phyloP scores from a whole-genome alignment of 2,888 invertebrate species.

The Nesidiocoris tenuis region DNA sequence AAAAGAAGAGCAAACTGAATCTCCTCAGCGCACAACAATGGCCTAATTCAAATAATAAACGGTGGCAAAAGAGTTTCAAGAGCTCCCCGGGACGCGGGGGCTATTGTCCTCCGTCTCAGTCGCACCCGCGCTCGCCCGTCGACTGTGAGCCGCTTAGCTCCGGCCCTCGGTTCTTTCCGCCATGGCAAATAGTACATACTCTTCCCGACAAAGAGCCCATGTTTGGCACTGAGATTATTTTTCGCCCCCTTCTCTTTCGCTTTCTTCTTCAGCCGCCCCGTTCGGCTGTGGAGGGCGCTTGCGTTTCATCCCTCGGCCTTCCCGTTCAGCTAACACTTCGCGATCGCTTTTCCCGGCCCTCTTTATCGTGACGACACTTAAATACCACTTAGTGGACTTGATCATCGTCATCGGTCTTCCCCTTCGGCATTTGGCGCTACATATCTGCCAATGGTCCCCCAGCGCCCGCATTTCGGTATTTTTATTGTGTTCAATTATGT shows the following conservation, averaged over 20 bases:
- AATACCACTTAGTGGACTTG: constrained; percentile 41
- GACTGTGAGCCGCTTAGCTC: constrained; percentile 43
- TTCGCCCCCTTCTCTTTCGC: constrained; percentile 8
- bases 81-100: constrained; percentile 22
- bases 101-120: constrained; percentile 14
- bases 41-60: constrained; percentile 49
- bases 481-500: constrained; percentile 24
- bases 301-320: not conserved
- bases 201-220: constrained; percentile 39
- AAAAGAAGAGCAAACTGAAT: constrained; percentile 12
- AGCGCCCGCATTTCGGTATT: not conserved
- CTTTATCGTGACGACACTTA: constrained; percentile 31
- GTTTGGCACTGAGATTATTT: constrained; percentile 45
- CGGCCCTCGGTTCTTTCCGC: constrained; percentile 7
- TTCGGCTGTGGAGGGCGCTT: no score
- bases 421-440: not conserved
- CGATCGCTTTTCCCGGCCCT: constrained; percentile 10
- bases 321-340: constrained; percentile 22
- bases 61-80: constrained; percentile 45
- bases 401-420: constrained; percentile 20
- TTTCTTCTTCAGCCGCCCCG: not conserved
- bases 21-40: constrained; percentile 43
- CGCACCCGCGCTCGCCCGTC: not conserved
- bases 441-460: not conserved
- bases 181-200: constrained; percentile 39